Evolutionary conservation across 2,113 vertebrate genomes (phyloP).

Genomic region (Passer montanus): DNA sequence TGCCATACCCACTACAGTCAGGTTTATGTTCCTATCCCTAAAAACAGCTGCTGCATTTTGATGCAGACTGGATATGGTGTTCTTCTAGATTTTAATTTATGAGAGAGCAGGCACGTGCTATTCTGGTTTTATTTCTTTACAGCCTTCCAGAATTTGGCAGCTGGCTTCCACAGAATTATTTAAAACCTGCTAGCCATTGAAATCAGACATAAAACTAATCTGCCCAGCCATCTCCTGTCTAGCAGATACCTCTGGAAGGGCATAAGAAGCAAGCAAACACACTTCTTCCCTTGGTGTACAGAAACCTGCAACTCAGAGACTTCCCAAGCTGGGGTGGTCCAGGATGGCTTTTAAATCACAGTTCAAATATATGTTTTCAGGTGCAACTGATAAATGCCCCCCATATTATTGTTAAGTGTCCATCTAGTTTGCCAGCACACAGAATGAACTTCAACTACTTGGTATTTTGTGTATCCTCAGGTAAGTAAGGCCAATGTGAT

Average conservation of each 20-base stretch:
- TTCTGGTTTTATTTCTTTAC: neutral
- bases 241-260: neutral
- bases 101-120: neutral
- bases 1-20: neutral
- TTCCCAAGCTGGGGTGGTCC: neutral
- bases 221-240: neutral
- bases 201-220: neutral
- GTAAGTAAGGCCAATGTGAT: neutral
- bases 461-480: neutral
- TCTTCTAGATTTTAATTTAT: neutral
- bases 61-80: neutral
- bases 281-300: neutral
- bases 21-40: neutral
- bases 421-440: neutral
- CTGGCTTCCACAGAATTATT: neutral
- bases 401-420: accelerated
- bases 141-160: neutral
- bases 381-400: neutral
- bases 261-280: neutral
- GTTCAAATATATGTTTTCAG: neutral
- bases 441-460: neutral
- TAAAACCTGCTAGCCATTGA: neutral
- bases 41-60: neutral
- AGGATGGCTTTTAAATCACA: neutral
- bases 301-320: neutral